These are phyloP conservation scores for Archaeoteleia sp. DNA, from an alignment of 2,888 invertebrate species.

Conservation along the genomic window DNA sequence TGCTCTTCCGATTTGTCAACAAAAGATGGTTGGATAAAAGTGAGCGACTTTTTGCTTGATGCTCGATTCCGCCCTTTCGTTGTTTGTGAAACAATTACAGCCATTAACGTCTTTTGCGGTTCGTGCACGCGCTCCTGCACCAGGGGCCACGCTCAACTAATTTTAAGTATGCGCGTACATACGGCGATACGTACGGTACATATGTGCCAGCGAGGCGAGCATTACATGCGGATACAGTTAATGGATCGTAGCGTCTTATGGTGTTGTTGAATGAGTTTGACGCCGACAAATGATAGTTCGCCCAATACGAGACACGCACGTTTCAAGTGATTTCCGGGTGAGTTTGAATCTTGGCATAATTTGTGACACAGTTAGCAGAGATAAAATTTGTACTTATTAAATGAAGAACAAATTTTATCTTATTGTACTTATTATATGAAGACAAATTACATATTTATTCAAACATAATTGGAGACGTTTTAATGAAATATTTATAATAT, in stretches of 20 bases:
- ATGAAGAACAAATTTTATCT: too few relatives aligned
- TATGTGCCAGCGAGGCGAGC: slow-evolving; percentile 45
- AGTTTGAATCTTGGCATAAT: slow-evolving; percentile 12
- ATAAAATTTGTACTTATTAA: too few relatives aligned
- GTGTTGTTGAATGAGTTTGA: slow-evolving; percentile 71
- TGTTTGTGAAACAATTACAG: slow-evolving; percentile 50
- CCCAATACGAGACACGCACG: slow-evolving; percentile 67
- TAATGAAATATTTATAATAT: too few relatives aligned
- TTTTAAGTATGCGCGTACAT: slow-evolving; percentile 50
- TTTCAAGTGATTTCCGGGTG: slow-evolving; percentile 46
- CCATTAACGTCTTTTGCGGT: slow-evolving; percentile 53
- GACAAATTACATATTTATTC: too few relatives aligned
- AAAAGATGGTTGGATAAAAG: slow-evolving; percentile 30
- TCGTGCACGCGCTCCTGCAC: slow-evolving; percentile 44
- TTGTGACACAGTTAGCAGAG: too few relatives aligned
- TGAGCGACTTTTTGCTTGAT: slow-evolving; percentile 25
- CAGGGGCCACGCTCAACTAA: slow-evolving; percentile 52
- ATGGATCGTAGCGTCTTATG: slow-evolving; percentile 60
- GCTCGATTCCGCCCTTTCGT: slow-evolving; percentile 27
- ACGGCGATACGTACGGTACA: slow-evolving; percentile 46
- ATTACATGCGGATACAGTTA: slow-evolving; percentile 54
- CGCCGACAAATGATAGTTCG: slow-evolving; percentile 72
- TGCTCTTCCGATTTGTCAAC: slow-evolving; percentile 18
- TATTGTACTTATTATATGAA: too few relatives aligned
- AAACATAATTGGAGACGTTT: too few relatives aligned